Conservation (phyloP, 2,797 vertebrate species). For the Neosalanx taihuensis region DNA sequence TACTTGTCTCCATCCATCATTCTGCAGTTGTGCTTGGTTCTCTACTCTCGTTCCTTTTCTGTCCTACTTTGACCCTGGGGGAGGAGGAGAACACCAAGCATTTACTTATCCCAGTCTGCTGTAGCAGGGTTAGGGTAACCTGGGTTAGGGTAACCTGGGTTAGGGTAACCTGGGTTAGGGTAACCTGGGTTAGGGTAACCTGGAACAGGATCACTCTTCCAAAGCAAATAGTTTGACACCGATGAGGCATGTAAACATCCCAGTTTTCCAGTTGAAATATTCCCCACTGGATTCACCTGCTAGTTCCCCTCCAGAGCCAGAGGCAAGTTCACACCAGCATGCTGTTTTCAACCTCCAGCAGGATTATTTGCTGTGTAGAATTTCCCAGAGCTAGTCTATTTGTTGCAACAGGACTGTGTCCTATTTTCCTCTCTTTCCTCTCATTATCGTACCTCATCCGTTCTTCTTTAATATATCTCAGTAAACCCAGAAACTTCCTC, state of each 20-base stretch:
- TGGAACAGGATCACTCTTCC: conserved; percentile 22
- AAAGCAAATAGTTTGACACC: conserved; percentile 35
- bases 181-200: too few species aligned
- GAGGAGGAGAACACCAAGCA: too few species aligned
- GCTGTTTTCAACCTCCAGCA: conserved; percentile 38
- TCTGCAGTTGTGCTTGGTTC: conserved; percentile 25
- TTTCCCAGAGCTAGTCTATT: neutral
- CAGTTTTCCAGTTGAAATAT: conserved; percentile 62
- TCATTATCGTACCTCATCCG: neutral
- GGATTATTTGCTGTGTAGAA: neutral
- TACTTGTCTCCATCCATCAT: conserved; percentile 23
- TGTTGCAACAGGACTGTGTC: neutral
- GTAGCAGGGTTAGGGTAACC: neutral
- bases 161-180: too few species aligned
- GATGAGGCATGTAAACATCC: conserved; percentile 53
- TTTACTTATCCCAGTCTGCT: conserved; percentile 11
- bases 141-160: too few species aligned
- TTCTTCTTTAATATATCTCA: conserved; percentile 1
- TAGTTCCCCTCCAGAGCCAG: conserved; percentile 47
- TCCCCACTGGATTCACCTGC: conserved; percentile 60
- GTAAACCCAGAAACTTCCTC: neutral
- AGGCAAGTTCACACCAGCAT: conserved; percentile 51
- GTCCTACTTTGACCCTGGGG: neutral
- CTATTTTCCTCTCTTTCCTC: neutral
- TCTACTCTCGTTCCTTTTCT: neutral